These are phyloP conservation scores for Volucella zonaria DNA, from an alignment of 2,888 invertebrate genomes.

Conservation along the genomic window DNA sequence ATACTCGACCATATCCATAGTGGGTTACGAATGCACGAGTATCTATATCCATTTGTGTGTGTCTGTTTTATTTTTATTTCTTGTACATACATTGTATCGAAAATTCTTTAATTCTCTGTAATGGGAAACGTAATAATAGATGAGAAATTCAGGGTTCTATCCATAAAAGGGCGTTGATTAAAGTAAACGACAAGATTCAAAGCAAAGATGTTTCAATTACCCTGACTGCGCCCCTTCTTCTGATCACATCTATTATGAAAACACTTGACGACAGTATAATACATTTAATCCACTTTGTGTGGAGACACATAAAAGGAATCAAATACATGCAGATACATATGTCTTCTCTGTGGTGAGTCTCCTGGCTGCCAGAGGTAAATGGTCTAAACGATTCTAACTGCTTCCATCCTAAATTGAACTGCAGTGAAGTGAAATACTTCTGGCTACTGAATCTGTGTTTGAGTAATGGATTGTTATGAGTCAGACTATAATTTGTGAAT, in stretches of 20 bases:
- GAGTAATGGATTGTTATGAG: constrained; percentile 33
- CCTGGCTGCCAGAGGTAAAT: neutral
- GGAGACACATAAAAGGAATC: constrained; percentile 22
- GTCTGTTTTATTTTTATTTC: neutral
- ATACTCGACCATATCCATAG: too few relatives aligned
- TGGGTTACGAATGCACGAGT: too few relatives aligned
- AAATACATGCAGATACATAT: neutral
- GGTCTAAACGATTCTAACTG: neutral
- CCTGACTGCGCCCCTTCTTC: neutral
- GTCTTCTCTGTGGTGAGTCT: neutral
- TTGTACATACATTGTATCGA: constrained; percentile 5
- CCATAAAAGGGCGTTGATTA: constrained; percentile 53
- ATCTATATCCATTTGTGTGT: neutral
- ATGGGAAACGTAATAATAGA: constrained; percentile 53
- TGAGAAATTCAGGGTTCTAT: constrained; percentile 39
- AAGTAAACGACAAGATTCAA: neutral
- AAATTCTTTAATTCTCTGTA: constrained; percentile 45
- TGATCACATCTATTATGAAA: constrained; percentile 40
- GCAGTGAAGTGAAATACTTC: neutral
- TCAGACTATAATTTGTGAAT: constrained; percentile 45
- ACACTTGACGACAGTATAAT: constrained; percentile 44
- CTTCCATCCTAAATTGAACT: neutral
- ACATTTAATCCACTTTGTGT: constrained; percentile 36
- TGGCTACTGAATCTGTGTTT: constrained; percentile 5
- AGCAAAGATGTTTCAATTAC: constrained; percentile 33